Conservation (phyloP, 2,888 invertebrate species). For the Euplagia quadripunctaria region DNA sequence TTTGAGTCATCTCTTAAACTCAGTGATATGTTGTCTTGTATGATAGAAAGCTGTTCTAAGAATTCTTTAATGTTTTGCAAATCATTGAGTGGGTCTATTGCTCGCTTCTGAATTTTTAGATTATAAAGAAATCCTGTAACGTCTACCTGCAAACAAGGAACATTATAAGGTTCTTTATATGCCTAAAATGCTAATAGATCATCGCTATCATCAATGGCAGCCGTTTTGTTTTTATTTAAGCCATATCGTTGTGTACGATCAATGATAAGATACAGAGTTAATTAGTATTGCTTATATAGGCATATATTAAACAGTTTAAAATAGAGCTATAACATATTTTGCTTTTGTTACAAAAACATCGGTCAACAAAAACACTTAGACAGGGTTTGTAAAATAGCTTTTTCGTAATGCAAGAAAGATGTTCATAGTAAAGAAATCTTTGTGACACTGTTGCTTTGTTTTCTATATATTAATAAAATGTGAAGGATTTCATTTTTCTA, state of each 20-base stretch:
- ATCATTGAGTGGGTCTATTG: constrained; percentile 84
- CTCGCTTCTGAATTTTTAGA: constrained; percentile 88
- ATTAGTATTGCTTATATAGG: background rate
- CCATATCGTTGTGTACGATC: background rate
- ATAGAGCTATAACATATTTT: background rate
- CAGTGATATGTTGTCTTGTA: constrained; percentile 89
- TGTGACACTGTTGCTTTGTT: too few relatives aligned
- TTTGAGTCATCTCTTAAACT: constrained; percentile 90
- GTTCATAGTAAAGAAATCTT: too few relatives aligned
- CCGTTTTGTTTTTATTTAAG: too few relatives aligned
- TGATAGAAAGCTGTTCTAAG: constrained; percentile 89
- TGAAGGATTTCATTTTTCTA: background rate
- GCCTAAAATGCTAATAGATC: too few relatives aligned
- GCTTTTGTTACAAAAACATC: too few relatives aligned
- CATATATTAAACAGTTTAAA: background rate
- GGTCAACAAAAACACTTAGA: too few relatives aligned
- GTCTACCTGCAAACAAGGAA: constrained; percentile 80
- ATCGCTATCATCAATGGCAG: too few relatives aligned
- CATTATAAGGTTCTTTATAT: background rate
- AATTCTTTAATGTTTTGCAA: constrained; percentile 87
- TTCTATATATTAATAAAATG: background rate
- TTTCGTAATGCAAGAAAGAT: too few relatives aligned
- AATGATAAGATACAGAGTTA: background rate
- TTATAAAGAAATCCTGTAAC: constrained; percentile 89
- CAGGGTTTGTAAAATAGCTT: too few relatives aligned